A percentile compares a stretch with the other conserved stretches of the same genome.
Conservation (phyloP, 2,888 invertebrate species). For the Scotopteryx bipunctaria region DNA sequence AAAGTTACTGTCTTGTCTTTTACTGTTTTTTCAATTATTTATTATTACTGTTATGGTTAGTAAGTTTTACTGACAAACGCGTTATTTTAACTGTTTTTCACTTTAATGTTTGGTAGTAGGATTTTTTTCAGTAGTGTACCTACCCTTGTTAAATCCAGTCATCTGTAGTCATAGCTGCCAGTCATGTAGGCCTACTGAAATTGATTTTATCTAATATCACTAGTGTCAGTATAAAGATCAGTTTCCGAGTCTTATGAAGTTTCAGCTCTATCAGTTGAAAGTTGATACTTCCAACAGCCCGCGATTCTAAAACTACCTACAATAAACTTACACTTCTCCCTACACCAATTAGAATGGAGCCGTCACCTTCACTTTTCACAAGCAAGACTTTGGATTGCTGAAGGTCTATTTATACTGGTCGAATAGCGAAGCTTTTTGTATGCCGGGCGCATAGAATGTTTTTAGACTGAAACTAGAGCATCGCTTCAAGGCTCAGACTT, state of each 20-base stretch:
- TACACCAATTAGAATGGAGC: conserved; percentile 37
- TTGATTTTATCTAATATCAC: no score
- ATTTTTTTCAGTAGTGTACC: no score
- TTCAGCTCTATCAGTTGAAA: conserved; percentile 48
- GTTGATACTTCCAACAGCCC: conserved; percentile 35
- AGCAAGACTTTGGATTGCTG: conserved; percentile 21
- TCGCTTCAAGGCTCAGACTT: conserved; percentile 44
- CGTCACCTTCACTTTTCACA: conserved; percentile 13
- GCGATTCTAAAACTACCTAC: conserved; percentile 32
- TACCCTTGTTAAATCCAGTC: no score
- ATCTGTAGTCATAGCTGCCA: no score
- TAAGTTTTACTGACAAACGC: no score
- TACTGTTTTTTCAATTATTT: no score
- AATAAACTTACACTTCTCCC: conserved; percentile 32
- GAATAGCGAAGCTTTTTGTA: conserved; percentile 19
- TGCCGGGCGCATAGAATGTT: conserved; percentile 40
- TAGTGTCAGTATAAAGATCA: conserved; percentile 5
- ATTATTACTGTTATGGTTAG: no score
- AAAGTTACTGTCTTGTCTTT: no score
- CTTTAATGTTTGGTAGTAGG: no score
- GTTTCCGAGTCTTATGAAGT: conserved; percentile 39
- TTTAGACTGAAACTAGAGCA: conserved; percentile 57
- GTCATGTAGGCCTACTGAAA: no score
- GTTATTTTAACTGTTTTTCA: no score
- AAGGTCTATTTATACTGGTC: conserved; percentile 39